Conservation (phyloP, 2,888 invertebrate genomes). For the Oscheius sp. region DNA sequence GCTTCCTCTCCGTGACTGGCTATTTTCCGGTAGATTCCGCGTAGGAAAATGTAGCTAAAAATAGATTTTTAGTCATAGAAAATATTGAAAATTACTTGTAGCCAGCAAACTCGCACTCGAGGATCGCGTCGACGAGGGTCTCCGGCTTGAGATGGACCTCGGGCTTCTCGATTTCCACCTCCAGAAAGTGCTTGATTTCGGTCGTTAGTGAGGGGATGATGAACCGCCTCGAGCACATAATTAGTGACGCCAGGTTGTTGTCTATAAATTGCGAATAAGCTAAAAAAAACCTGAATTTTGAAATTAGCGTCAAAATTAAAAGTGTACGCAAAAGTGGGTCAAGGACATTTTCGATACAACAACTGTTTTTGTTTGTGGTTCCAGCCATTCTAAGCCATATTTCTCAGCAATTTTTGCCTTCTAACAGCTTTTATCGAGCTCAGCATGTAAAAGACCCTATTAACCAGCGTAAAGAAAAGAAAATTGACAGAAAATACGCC, state of each 20-base stretch:
- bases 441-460: no score
- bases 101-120: conserved; percentile 31
- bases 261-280: conserved; percentile 15
- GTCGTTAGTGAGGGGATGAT: conserved; percentile 27
- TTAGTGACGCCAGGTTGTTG: conserved; percentile 32
- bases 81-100: conserved; percentile 22
- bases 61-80: neutral
- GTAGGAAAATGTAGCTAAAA: no score
- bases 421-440: no score
- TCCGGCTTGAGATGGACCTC: conserved; percentile 36
- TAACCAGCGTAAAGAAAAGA: no score
- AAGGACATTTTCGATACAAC: no score
- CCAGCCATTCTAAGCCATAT: no score
- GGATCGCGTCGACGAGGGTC: conserved; percentile 33
- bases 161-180: conserved; percentile 21
- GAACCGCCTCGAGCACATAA: conserved; percentile 35
- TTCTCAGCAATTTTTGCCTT: no score
- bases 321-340: no score
- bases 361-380: no score
- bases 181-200: conserved; percentile 25
- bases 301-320: no score
- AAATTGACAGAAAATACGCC: no score
- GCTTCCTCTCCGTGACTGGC: conserved; percentile 26
- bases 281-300: no score
- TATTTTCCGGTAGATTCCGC: conserved; percentile 29